Base-by-base conservation (phyloP, 1,140 invertebrate genomes). In the Drosophila ohnishii region DNA sequence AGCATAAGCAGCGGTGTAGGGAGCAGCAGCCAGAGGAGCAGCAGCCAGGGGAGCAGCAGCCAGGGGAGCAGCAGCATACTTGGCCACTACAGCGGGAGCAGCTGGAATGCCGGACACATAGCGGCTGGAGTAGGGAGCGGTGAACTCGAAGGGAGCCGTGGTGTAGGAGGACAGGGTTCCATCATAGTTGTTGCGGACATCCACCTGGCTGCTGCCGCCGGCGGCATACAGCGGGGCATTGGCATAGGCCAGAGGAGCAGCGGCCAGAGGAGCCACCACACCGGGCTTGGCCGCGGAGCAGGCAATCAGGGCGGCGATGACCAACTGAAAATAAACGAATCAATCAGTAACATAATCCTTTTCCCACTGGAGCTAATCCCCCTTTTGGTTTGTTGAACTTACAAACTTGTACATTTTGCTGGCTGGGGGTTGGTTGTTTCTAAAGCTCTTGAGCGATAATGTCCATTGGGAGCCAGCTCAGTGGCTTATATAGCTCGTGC, bases 91-190 rank as follows among this genome's bases (percentile, higher is more conserved):
- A 19, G 78, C 77, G 69, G 58, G 60, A 14, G 80, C 77, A 51
- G 84, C 80, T 30, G 84, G 84, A n/a, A 88, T 69, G 4, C 84
- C 84, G 25, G 85, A 88, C 51, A 82, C 83, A 63, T 94, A 93
- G 19, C 93, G 92, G 81, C 93, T 93, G 28, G 92, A 92, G 69
- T 92, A 92, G 66, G 93, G 93, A n/a, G 58, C 72, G 19, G 79
- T 55, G 58, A 90, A 90, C 48, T 80, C 79, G 22, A 91, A 91
- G 10, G 88, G 90, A 9, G 86, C 88, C 0, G 90, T 90, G 34
- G 92, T 90, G 82, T 90, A 90, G 11, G 89, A 90, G 16, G 89
- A 91, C 8, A 82, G 75, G 14, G 77, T 87, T 59, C 90, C 87
- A 50, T 90, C 90, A 32, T 77, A 91, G 66, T 91, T 91, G 65